Evolutionary conservation across 2,888 invertebrate genomes (phyloP), one percentile per base, ranked within the genome.

Genomic region (Nemapogon koenigi): DNA sequence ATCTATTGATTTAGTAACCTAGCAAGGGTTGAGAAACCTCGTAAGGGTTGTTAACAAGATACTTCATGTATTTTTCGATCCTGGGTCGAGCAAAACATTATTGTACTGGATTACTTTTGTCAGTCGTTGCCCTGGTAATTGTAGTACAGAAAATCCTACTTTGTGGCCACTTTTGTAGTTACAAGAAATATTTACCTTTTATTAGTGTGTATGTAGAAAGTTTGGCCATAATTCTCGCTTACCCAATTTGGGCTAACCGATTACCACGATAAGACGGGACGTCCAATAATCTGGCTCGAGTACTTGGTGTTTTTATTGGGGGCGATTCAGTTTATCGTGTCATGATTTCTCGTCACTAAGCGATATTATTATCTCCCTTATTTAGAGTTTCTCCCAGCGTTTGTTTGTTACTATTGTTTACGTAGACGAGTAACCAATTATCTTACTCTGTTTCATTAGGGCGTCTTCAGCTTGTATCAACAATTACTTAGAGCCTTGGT

Each of bases 151-250:
- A n/a, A n/a, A n/a, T n/a, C n/a, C n/a, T n/a, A n/a, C n/a, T n/a
- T n/a, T n/a, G n/a, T n/a, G n/a, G n/a, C n/a, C n/a, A n/a, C n/a
- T n/a, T n/a, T n/a, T n/a, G n/a, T n/a, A n/a, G n/a, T n/a, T n/a
- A n/a, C n/a, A n/a, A n/a, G n/a, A n/a, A n/a, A n/a, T n/a, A n/a
- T n/a, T 73, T 70, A 73, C 69, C 67, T 68, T 67, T 67, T 67
- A 67, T 71, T 62, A 56, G 59, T 55, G 45, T 55, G 19, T 28
- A 27, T 2, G 58, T 61, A 60, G 62, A 66, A 75, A 75, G 61
- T 76, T 78, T 46, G 52, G 53, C 70, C 66, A 78, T 75, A 76
- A 70, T 67, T 76, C 64, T 68, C 57, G 57, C 66, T 64, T 59
- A 56, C 60, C 66, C 66, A 68, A 75, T 75, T 75, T 68, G 62